These are phyloP conservation scores for Cyanoderma ruficeps DNA, from an alignment of 2,113 vertebrate species.

Conservation along the genomic window DNA sequence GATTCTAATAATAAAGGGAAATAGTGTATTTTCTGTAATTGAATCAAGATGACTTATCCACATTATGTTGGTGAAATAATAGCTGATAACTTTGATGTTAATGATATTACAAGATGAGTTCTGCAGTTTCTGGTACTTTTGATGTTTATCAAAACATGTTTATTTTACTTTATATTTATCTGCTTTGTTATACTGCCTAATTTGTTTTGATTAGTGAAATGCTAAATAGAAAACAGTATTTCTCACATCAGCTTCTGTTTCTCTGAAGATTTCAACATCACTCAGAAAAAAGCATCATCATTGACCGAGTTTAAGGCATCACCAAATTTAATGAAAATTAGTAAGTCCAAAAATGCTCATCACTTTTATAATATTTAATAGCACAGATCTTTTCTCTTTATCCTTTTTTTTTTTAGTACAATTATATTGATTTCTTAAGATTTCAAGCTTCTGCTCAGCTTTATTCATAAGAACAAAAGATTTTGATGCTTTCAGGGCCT, in stretches of 20 bases:
- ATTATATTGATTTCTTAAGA: slow-evolving; percentile 20
- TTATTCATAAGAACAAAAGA: neutral
- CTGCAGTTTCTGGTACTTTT: neutral
- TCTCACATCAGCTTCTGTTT: neutral
- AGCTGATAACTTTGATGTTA: neutral
- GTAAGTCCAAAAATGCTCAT: neutral
- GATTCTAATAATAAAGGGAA: neutral
- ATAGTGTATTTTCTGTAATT: neutral
- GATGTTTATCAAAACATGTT: neutral
- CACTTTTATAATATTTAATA: slow-evolving; percentile 8
- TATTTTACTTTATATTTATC: neutral
- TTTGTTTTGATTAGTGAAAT: slow-evolving; percentile 4
- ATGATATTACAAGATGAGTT: neutral
- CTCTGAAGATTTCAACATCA: slow-evolving; percentile 7
- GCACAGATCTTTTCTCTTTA: slow-evolving; percentile 8
- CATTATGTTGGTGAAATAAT: neutral
- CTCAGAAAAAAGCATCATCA: neutral
- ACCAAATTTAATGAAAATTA: slow-evolving; percentile 6
- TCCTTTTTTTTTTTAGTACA: slow-evolving; percentile 1
- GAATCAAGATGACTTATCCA: neutral
- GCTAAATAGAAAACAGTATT: neutral
- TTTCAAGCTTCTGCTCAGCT: slow-evolving; percentile 8
- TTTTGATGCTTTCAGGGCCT: neutral
- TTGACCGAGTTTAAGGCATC: neutral
- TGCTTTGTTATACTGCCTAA: neutral